Base-by-base conservation (phyloP, 2,113 vertebrate species). In the Megalops atlanticus region DNA sequence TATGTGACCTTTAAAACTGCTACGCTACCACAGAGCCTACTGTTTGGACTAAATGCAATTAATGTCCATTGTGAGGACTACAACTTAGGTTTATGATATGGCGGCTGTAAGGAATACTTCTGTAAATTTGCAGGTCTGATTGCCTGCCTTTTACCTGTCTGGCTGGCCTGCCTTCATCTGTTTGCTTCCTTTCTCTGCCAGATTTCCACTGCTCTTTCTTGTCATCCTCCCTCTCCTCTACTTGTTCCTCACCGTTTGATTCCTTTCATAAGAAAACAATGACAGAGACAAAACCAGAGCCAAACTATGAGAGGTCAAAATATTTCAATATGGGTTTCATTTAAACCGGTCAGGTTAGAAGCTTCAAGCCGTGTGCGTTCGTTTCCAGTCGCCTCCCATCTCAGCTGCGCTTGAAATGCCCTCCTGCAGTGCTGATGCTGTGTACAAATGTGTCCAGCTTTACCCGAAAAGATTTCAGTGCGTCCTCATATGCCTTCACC, bases 401-500 rank as follows among this genome's bases (percentile, higher is more conserved):
- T 14, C 14, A 10, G 43, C 43, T 10, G n/a, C n/a, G n/a, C n/a
- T n/a, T n/a, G n/a, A 31, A 64, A 31, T 18, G 7, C 58, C n/a
- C n/a, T 24, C 8, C 24, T 14, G 39, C 6, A 31, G 24, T 54
- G 27, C 10, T 35, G 39, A 21, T 6, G 21, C 0, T 0, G 18
- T 1, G 27, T 40, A 15, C 24, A 41, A 24, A 5, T 68, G 7
- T 38, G 40, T 27, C 45, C 58, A n/a, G 4, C 38, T 39, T 52
- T 81, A 87, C 82, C 88, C 76, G 79, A 75, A 85, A 86, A 36
- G 86, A 81, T 69, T 80, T 79, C 40, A 89, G 73, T n/a, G 85
- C 86, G 36, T 84, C 83, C 68, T 85, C 85, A 78, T 87, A 86
- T 41, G 85, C 84, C 45, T 86, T 86, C 74, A 87, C 83, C 31